Base-by-base conservation (phyloP, 2,888 invertebrate species). In the Aphodius granarius region DNA sequence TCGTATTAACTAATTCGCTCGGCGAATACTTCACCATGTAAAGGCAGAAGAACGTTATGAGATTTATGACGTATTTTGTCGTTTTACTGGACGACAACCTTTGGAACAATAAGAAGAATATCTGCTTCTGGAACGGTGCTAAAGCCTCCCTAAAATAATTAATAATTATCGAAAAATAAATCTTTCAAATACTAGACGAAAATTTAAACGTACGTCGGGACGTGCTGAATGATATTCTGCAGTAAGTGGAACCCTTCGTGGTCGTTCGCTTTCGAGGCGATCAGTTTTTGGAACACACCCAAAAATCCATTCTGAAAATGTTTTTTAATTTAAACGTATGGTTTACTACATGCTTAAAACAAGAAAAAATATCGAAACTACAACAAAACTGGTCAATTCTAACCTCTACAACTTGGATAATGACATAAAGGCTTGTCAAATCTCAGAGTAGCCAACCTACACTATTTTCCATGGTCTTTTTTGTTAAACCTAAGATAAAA, bases 271-370 rank as follows among this genome's bases (percentile, higher is more conserved):
- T 97, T 98, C 0, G 98, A 98, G 0, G 97, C 95, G 78, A 99
- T 95, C 83, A 99, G 89, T 87, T 99, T 98, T 86, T 99, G 98
- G 88, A 98, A 99, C 6, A 98, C 95, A 0, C 98, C 99, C 66
- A 99, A 89, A 81, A 98, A 91, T 0, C 94, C 94, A 82, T 91
- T 92, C 91, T 94, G 85, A 3, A 88, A 88, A n/a, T n/a, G n/a
- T n/a, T n/a, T n/a, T n/a, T n/a, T n/a, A 78, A 71, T 23, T n/a
- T 19, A 73, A 21, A 66, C 16, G 16, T 13, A 75, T 17, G 16
- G 23, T 15, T 0, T 63, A 63, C 15, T 19, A 9, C 17, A 19
- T 23, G 81, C 81, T 71, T 64, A 73, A 72, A 74, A 21, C 74
- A 74, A 66, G 6, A 22, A 1, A 21, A 3, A 19, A 68, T 19